Evolutionary conservation across 2,888 invertebrate species (phyloP).

Genomic region (Druceiella hillmani): DNA sequence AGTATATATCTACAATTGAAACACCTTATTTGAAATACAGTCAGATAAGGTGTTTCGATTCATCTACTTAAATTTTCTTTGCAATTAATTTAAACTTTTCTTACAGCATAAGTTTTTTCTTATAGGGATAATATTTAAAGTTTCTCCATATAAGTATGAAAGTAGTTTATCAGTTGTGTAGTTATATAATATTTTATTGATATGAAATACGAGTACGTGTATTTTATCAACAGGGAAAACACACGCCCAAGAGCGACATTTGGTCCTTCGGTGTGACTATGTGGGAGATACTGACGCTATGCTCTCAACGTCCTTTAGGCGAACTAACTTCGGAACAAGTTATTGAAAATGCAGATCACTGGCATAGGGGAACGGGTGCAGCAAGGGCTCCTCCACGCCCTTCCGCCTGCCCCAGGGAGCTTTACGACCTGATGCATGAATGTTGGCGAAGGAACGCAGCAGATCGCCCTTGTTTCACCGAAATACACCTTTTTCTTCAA

Average conservation of each 20-base stretch:
- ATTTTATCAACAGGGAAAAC: constrained; percentile 64
- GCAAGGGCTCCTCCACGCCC: constrained; percentile 57
- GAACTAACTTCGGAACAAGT: constrained; percentile 82
- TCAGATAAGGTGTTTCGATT: too few species aligned
- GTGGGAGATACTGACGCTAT: constrained; percentile 83
- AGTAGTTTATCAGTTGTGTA: too few species aligned
- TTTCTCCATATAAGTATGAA: too few species aligned
- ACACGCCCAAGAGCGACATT: constrained; percentile 82
- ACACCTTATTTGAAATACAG: too few species aligned
- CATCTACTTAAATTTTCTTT: too few species aligned
- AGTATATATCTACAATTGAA: too few species aligned
- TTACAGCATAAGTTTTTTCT: too few species aligned
- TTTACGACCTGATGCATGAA: constrained; percentile 87
- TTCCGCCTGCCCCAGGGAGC: constrained; percentile 75
- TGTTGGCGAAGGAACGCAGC: constrained; percentile 82
- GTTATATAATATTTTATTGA: too few species aligned
- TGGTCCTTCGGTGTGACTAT: constrained; percentile 89
- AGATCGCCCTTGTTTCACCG: constrained; percentile 80
- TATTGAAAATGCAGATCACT: constrained; percentile 56
- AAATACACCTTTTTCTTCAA: constrained; percentile 82
- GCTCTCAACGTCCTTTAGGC: constrained; percentile 73
- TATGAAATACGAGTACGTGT: too few species aligned
- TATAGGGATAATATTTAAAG: too few species aligned
- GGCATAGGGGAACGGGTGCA: constrained; percentile 49
- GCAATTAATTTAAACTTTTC: too few species aligned